Evolutionary conservation across 2,113 vertebrate species (phyloP).

Genomic region (Odontesthes bonariensis): DNA sequence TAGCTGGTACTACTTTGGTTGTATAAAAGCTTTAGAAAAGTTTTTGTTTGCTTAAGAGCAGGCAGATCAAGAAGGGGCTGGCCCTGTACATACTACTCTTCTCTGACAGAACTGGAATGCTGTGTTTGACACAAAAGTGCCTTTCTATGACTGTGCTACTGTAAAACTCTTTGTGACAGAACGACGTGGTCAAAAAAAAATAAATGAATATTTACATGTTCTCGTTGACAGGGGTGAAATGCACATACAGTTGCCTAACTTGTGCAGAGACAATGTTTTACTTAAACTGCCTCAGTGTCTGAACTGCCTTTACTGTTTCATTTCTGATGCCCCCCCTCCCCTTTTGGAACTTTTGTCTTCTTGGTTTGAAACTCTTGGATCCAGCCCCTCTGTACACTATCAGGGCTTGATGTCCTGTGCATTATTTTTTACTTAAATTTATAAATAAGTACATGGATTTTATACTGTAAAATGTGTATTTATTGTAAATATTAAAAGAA

Average conservation of each 20-base stretch:
- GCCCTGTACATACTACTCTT: conserved; percentile 78
- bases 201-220: conserved; percentile 48
- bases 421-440: conserved; percentile 87
- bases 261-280: conserved; percentile 89
- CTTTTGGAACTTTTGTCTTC: conserved; percentile 75
- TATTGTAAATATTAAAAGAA: conserved; percentile 93
- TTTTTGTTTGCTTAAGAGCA: conserved; percentile 75
- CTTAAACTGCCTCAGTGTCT: conserved; percentile 89
- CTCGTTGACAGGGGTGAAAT: conserved; percentile 67
- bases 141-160: conserved; percentile 81
- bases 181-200: conserved; percentile 54
- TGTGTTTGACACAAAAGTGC: conserved; percentile 82
- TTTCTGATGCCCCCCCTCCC: conserved; percentile 47
- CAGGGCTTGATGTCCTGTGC: conserved; percentile 92
- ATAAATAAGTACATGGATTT: conserved; percentile 92
- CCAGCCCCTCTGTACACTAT: conserved; percentile 88
- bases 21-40: conserved; percentile 78
- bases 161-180: conserved; percentile 72
- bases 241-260: conserved; percentile 66
- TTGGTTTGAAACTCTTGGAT: conserved; percentile 80
- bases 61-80: conserved; percentile 80
- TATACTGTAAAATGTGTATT: conserved; percentile 89
- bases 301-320: conserved; percentile 75
- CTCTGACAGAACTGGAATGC: conserved; percentile 78
- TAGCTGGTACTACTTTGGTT: conserved; percentile 95